These are phyloP conservation scores for Thera obeliscata DNA, from an alignment of 2,888 invertebrate species.

Conservation along the genomic window DNA sequence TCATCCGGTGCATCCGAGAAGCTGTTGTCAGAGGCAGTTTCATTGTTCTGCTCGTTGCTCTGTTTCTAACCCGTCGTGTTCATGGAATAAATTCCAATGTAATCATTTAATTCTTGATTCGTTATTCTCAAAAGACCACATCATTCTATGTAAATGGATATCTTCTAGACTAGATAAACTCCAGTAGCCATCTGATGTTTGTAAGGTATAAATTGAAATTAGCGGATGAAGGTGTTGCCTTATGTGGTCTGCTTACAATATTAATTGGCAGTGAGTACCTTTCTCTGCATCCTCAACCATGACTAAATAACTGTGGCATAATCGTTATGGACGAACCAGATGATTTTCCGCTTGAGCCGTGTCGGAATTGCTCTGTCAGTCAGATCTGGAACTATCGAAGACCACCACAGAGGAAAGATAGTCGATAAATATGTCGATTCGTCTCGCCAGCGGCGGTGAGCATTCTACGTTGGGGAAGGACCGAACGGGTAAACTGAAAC, in stretches of 20 bases:
- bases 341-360: constrained; percentile 8
- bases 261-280: neutral
- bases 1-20: constrained; percentile 52
- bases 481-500: constrained; percentile 42
- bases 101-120: neutral
- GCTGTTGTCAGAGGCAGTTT: constrained; percentile 30
- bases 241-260: neutral
- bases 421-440: constrained; percentile 47
- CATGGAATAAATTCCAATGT: constrained; percentile 14
- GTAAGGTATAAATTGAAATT: no score
- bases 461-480: constrained; percentile 67
- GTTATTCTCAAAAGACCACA: neutral
- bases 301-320: neutral
- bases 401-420: constrained; percentile 27
- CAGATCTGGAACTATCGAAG: constrained; percentile 29
- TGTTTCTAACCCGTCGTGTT: constrained; percentile 18
- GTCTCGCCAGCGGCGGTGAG: constrained; percentile 45
- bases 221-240: no score
- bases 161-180: neutral
- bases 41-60: constrained; percentile 35
- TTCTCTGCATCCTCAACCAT: neutral
- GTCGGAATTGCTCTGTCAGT: constrained; percentile 9
- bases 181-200: no score
- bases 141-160: no score
- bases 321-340: neutral